These are phyloP conservation scores for Thalassarche chlororhynchos DNA, from an alignment of 2,113 vertebrate genomes.

Conservation along the genomic window DNA sequence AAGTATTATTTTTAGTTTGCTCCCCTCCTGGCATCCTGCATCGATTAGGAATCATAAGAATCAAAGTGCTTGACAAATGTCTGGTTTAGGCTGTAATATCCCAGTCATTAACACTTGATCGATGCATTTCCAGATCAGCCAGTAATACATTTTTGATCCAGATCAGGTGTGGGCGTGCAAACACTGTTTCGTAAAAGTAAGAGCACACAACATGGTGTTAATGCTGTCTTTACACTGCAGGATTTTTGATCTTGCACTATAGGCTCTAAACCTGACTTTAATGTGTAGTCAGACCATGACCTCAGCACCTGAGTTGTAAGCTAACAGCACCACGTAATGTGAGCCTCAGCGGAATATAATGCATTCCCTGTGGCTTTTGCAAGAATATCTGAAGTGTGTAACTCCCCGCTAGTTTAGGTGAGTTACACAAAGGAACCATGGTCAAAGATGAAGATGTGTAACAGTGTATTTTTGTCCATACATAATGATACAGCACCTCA, in stretches of 20 bases:
- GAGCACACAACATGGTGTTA: neutral
- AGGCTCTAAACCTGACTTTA: neutral
- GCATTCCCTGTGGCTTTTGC: neutral
- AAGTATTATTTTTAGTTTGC: neutral
- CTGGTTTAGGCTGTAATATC: neutral
- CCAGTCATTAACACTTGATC: neutral
- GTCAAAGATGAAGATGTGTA: neutral
- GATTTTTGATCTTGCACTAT: neutral
- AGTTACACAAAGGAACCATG: neutral
- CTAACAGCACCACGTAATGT: neutral
- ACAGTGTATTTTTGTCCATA: neutral
- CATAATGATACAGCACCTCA: neutral
- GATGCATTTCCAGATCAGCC: neutral
- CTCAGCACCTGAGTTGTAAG: neutral
- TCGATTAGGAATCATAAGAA: neutral
- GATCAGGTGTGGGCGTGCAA: neutral
- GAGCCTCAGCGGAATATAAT: neutral
- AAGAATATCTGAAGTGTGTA: neutral
- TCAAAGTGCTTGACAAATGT: neutral
- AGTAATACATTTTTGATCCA: neutral
- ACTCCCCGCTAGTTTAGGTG: neutral
- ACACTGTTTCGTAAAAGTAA: neutral
- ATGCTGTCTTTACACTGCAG: neutral
- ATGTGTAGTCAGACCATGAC: neutral
- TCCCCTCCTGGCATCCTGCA: neutral